Percentiles rank a stretch among this genome's conserved stretches.
These are phyloP conservation scores for Ooceraea biroi DNA, from an alignment of 1,140 invertebrate genomes.

Conservation along the genomic window DNA sequence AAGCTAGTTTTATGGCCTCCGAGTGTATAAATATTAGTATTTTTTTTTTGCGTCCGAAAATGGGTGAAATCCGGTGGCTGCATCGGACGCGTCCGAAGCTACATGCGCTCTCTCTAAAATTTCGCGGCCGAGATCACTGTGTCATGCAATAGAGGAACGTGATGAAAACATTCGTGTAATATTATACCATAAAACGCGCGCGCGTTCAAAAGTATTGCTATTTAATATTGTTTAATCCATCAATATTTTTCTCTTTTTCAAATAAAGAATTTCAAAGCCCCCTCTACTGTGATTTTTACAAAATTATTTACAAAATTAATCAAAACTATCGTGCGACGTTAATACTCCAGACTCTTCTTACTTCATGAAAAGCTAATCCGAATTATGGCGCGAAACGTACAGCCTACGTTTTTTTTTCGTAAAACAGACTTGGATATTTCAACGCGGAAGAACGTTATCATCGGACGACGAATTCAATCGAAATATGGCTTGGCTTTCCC, in stretches of 20 bases:
- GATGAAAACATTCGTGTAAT: neutral
- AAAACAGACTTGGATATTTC: neutral
- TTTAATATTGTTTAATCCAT: neutral
- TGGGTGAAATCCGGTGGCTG: constrained; percentile 30
- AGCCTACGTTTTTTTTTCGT: neutral
- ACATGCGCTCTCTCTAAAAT: constrained; percentile 45
- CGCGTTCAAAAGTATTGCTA: neutral
- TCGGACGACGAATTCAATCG: constrained; percentile 25
- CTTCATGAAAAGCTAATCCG: neutral
- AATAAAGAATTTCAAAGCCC: neutral
- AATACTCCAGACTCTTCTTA: too few species aligned
- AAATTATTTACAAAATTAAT: neutral
- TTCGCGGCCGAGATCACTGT: constrained; percentile 15
- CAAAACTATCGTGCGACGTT: neutral
- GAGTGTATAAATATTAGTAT: constrained; percentile 29
- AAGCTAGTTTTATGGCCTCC: constrained; percentile 1
- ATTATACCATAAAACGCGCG: neutral
- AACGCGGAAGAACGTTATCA: neutral
- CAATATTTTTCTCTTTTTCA: neutral
- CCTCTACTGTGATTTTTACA: too few species aligned
- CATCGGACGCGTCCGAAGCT: constrained; percentile 42
- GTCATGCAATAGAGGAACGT: constrained; percentile 10
- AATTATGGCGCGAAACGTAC: neutral
- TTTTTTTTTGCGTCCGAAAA: constrained; percentile 31
- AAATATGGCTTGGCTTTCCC: constrained; percentile 14